phyloP scores from a whole-genome alignment of 2,888 invertebrate genomes.

The Sclerodermus sp. region DNA sequence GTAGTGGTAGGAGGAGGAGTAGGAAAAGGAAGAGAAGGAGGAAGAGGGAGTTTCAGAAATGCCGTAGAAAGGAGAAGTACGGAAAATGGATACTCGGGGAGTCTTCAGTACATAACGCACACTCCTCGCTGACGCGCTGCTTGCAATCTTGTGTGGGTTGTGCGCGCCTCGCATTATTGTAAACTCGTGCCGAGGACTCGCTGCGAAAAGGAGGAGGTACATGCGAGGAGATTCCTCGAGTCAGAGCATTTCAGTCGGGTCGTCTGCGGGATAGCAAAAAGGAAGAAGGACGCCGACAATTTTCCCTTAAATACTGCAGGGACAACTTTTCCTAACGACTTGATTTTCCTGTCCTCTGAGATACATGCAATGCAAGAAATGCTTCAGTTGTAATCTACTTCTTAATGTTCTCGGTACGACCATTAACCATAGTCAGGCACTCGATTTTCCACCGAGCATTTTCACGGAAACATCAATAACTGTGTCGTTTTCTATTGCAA shows the following conservation, averaged over 20 bases:
- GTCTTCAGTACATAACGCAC: no score
- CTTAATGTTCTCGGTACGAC: no score
- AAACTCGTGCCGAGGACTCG: background rate
- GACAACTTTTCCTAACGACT: constrained; percentile 28
- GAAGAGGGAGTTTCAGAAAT: constrained; percentile 19
- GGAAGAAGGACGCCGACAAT: constrained; percentile 20
- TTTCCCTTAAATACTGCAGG: constrained; percentile 33
- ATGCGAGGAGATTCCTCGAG: constrained; percentile 21
- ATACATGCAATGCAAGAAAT: no score
- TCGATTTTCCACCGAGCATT: no score
- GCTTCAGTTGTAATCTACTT: no score
- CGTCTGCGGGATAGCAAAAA: constrained; percentile 6
- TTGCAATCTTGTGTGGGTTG: background rate
- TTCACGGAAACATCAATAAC: no score
- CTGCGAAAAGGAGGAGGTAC: constrained; percentile 1
- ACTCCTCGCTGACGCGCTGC: no score
- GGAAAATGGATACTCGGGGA: constrained; percentile 4
- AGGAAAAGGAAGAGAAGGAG: background rate
- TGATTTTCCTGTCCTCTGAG: background rate
- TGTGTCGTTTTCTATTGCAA: no score
- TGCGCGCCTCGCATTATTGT: constrained; percentile 19
- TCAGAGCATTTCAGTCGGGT: constrained; percentile 20
- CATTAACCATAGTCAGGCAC: no score
- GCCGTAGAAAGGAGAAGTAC: constrained; percentile 8
- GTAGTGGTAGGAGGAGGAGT: background rate